Evolutionary conservation across 2,797 vertebrate species (phyloP).

Genomic region (Rhinella marina): DNA sequence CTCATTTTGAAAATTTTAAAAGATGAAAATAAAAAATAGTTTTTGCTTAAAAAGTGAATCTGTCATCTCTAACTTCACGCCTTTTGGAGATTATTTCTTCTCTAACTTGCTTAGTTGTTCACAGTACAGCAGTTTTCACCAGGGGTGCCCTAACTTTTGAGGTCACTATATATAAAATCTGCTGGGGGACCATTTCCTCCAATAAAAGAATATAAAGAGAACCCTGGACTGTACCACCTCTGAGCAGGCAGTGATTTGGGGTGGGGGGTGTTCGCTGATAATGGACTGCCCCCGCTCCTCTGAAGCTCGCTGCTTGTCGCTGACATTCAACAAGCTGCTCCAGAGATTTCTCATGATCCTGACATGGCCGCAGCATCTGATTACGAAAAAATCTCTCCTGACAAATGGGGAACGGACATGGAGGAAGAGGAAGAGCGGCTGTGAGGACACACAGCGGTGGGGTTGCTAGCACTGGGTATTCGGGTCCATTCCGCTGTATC

Average conservation of each 20-base stretch:
- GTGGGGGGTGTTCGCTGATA: neutral
- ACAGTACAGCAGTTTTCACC: no score
- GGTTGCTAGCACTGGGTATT: no score
- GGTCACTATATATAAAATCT: neutral
- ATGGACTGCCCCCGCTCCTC: neutral
- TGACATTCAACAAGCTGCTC: neutral
- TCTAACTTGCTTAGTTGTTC: neutral
- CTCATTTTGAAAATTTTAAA: neutral
- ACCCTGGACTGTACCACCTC: neutral
- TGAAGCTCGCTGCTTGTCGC: neutral
- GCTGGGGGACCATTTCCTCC: neutral
- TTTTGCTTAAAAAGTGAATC: no score
- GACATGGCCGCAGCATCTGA: neutral
- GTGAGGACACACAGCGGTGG: neutral
- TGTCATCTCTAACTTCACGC: no score
- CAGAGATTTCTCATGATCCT: neutral
- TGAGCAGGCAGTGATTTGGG: neutral
- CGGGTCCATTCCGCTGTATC: no score
- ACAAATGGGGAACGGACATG: no score
- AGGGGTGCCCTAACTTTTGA: no score
- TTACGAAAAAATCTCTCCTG: no score
- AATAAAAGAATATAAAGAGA: neutral
- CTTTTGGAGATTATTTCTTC: no score
- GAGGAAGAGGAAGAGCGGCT: neutral
- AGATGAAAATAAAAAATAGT: no score